Conservation (phyloP, 2,797 vertebrate species). For the Lagodon rhomboides region DNA sequence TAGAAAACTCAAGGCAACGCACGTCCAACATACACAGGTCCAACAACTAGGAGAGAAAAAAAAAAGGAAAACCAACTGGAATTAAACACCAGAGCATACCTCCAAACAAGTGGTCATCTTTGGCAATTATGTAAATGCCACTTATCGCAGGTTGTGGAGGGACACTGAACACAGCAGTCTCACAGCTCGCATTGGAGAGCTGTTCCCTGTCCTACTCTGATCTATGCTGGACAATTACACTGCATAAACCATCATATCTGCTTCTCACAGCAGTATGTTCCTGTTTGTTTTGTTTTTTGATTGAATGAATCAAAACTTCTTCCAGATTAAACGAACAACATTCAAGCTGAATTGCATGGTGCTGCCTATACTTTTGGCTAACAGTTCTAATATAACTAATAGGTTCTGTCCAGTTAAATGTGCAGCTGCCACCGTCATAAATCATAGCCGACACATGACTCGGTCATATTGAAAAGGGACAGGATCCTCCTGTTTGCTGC, state of each 20-base stretch:
- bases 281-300: background rate
- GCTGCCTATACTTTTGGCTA: too few species aligned
- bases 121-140: background rate
- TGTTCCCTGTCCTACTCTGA: background rate
- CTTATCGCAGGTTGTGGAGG: background rate
- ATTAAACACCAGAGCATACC: background rate
- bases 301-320: too few species aligned
- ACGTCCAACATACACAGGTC: slow-evolving; percentile 95
- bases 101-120: background rate
- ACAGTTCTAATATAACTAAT: background rate
- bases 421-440: background rate
- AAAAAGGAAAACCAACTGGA: background rate
- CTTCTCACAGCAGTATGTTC: background rate
- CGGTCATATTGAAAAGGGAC: background rate
- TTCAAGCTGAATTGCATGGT: background rate
- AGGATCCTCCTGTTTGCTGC: too few species aligned
- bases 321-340: background rate
- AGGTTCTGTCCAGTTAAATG: background rate
- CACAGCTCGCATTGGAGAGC: background rate
- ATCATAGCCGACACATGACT: background rate
- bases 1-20: slow-evolving; percentile 92
- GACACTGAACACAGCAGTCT: background rate
- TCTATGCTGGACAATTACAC: background rate
- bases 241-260: background rate
- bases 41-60: slow-evolving; percentile 84